Evolutionary conservation across 2,113 vertebrate species (phyloP).

Genomic region (Anseranas semipalmata): DNA sequence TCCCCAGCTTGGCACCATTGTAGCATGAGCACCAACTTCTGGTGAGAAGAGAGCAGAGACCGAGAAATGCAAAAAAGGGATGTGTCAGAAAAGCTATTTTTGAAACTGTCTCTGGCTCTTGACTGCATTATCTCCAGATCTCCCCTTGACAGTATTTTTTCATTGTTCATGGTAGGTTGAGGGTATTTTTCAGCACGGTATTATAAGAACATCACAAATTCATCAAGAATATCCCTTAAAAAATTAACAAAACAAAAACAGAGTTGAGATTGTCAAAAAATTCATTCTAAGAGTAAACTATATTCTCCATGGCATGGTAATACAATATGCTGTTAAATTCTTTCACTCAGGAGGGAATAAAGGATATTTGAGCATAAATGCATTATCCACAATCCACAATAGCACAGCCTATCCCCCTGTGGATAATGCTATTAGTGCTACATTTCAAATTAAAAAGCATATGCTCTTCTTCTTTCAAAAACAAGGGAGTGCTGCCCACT

Average conservation of each 20-base stretch:
- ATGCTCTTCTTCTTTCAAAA: conserved; percentile 70
- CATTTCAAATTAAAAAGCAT: conserved; percentile 82
- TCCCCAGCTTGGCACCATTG: not conserved
- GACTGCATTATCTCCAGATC: conserved; percentile 12
- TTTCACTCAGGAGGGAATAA: conserved; percentile 73
- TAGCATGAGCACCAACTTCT: not conserved
- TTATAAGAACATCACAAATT: conserved; percentile 35
- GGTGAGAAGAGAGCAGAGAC: not conserved
- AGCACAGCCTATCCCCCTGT: conserved; percentile 67
- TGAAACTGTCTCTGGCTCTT: conserved; percentile 6
- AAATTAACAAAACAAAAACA: conserved; percentile 69
- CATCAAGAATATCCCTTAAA: conserved; percentile 44
- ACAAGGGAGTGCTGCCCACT: conserved; percentile 68
- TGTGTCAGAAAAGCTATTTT: conserved; percentile 1
- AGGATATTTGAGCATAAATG: conserved; percentile 75
- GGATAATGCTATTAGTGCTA: conserved; percentile 78
- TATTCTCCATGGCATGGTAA: conserved; percentile 61
- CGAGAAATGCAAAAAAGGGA: not conserved
- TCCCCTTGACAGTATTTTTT: not conserved
- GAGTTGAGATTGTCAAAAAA: conserved; percentile 65
- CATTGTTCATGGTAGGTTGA: not conserved
- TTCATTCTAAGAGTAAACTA: conserved; percentile 58
- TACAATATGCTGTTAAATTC: conserved; percentile 68
- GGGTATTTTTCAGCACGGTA: not conserved
- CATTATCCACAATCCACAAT: conserved; percentile 74